These are phyloP conservation scores for Electrona antarctica DNA, from an alignment of 2,113 vertebrate species.

Conservation along the genomic window DNA sequence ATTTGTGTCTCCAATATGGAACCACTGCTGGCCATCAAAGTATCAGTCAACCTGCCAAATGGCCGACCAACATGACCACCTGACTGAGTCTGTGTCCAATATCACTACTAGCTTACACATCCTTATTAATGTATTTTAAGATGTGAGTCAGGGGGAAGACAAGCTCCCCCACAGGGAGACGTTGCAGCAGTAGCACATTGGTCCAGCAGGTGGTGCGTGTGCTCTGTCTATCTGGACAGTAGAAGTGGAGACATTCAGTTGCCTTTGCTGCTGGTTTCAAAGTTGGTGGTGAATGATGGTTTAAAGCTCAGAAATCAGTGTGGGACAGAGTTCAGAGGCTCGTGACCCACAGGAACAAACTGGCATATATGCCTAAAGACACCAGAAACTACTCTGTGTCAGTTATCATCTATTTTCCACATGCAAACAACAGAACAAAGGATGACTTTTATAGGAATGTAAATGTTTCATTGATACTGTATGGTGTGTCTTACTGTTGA, in stretches of 20 bases:
- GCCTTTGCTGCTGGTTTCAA: slow-evolving; percentile 2
- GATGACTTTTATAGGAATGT: not conserved
- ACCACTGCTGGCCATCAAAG: no score
- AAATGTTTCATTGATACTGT: not conserved
- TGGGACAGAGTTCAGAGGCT: slow-evolving; percentile 9
- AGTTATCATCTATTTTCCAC: not conserved
- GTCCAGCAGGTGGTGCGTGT: slow-evolving; percentile 70
- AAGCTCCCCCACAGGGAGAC: not conserved
- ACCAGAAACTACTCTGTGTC: not conserved
- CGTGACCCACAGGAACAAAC: slow-evolving; percentile 14
- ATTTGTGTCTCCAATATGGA: no score
- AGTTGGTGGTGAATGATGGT: not conserved
- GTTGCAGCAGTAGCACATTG: slow-evolving; percentile 4
- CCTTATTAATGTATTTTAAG: no score
- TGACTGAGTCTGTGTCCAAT: not conserved
- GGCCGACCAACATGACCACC: no score
- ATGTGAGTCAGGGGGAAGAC: not conserved
- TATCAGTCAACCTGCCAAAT: no score
- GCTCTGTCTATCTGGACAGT: slow-evolving; percentile 44
- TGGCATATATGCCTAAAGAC: not conserved
- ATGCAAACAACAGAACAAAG: slow-evolving; percentile 5
- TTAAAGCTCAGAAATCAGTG: not conserved
- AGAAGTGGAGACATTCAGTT: not conserved
- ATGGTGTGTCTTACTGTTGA: not conserved
- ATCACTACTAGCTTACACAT: not conserved